A percentile compares a stretch with the other conserved stretches of the same genome.
Conservation (phyloP, 2,113 vertebrate species). For the Chrysochloris asiatica region DNA sequence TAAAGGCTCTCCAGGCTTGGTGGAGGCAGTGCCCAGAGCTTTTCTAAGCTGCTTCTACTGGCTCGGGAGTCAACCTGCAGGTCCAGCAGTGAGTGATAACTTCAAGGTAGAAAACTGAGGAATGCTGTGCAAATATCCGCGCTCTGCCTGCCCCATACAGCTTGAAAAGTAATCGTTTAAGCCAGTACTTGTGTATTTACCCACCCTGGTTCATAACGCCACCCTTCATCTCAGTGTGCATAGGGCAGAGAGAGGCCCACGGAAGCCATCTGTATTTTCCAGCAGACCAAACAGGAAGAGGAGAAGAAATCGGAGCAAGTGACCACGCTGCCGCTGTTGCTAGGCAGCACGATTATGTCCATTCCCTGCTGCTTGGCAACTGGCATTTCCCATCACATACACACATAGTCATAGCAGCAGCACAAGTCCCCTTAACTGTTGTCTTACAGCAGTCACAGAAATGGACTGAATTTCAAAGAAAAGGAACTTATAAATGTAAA, state of each 20-base stretch:
- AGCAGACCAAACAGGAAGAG: conserved; percentile 60
- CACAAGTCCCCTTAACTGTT: conserved; percentile 34
- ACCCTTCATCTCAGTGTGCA: not conserved
- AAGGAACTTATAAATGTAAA: not conserved
- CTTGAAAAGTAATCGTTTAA: not conserved
- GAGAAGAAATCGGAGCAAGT: conserved; percentile 40
- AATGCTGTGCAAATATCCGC: not conserved
- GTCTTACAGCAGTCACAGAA: conserved; percentile 42
- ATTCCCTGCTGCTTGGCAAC: conserved; percentile 76
- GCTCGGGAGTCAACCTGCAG: not conserved
- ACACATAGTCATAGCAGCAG: conserved; percentile 36
- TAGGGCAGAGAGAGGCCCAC: not conserved
- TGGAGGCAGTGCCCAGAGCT: not conserved
- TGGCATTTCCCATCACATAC: conserved; percentile 53
- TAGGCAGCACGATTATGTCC: conserved; percentile 74
- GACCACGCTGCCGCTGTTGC: conserved; percentile 74
- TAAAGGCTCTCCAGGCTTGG: not conserved
- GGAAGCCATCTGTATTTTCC: conserved; percentile 55
- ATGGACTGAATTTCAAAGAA: not conserved
- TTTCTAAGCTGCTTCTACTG: not conserved
- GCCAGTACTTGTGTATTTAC: no score
- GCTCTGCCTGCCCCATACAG: not conserved
- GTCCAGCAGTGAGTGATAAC: not conserved
- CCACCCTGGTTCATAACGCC: not conserved
- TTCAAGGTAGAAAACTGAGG: conserved; percentile 2